Evolutionary conservation across 35 echinoderm and acorn worm genomes (phyloP).

Genomic region (Ophiothrix spiculata): DNA sequence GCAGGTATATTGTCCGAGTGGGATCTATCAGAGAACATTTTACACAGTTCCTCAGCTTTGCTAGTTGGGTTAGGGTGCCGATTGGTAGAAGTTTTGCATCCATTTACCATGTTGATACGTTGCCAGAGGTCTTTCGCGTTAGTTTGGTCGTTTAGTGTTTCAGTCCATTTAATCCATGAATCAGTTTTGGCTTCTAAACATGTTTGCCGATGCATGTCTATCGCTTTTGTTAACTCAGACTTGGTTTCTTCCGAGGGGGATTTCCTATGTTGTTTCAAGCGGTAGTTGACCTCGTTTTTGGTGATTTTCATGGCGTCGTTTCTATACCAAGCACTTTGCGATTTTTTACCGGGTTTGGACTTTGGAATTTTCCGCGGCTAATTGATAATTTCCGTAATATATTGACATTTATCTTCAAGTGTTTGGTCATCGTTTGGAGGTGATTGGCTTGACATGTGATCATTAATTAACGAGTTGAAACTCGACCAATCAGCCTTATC

Average conservation of each 20-base stretch:
- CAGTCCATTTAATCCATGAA: conserved; percentile 14
- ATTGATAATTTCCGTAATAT: background rate
- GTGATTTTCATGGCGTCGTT: conserved; percentile 23
- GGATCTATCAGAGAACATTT: background rate
- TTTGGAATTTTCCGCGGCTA: background rate
- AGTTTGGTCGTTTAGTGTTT: conserved; percentile 12
- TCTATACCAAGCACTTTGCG: background rate
- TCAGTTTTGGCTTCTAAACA: conserved; percentile 18
- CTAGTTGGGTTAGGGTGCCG: conserved; percentile 3
- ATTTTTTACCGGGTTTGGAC: background rate
- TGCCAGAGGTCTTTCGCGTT: conserved; percentile 7
- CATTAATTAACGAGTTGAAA: background rate
- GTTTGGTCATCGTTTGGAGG: conserved; percentile 18
- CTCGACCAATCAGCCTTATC: conserved; percentile 16
- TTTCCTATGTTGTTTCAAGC: background rate
- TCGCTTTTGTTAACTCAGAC: background rate
- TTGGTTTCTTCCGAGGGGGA: background rate
- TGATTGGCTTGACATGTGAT: background rate
- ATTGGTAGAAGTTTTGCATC: background rate
- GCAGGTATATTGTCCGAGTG: background rate
- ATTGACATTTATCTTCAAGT: background rate
- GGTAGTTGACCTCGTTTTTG: conserved; percentile 19
- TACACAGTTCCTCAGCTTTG: conserved; percentile 8
- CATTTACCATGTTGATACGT: background rate
- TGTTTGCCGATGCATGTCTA: conserved; percentile 8